Evolutionary conservation across 2,888 invertebrate genomes (phyloP).

Genomic region (Meliscaeva auricollis): DNA sequence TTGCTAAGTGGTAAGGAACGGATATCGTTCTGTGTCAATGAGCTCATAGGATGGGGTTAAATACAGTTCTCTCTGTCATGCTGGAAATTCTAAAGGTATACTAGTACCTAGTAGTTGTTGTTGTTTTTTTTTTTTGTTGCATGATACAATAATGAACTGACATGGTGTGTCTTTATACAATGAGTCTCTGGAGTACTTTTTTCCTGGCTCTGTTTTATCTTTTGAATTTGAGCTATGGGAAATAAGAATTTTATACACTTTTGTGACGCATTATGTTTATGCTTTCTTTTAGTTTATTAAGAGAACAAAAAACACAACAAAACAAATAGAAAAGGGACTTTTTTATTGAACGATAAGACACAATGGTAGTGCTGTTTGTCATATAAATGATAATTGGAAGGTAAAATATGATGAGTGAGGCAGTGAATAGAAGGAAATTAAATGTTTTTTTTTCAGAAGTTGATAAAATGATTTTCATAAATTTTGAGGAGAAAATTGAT

Average conservation of each 20-base stretch:
- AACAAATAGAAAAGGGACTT: neutral
- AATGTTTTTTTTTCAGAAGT: no score
- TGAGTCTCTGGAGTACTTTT: conserved; percentile 60
- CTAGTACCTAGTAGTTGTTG: conserved; percentile 16
- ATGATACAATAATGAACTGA: conserved; percentile 64
- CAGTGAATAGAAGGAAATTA: no score
- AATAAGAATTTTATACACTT: conserved; percentile 4
- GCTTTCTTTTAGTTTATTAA: neutral
- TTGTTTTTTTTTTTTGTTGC: conserved; percentile 30
- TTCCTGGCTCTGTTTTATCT: conserved; percentile 21
- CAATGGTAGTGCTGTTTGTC: neutral
- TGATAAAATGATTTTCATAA: no score
- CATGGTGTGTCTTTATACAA: conserved; percentile 33
- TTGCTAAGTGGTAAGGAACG: conserved; percentile 63
- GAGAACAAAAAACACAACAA: neutral
- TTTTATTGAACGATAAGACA: neutral
- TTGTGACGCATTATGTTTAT: conserved; percentile 6
- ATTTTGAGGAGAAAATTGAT: no score
- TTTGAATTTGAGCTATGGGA: conserved; percentile 15
- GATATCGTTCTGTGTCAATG: conserved; percentile 60
- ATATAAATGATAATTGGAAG: no score
- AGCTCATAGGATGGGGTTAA: conserved; percentile 45
- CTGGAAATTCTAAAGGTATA: neutral
- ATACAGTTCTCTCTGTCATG: conserved; percentile 3
- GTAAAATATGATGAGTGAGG: no score